Evolutionary conservation across 2,888 invertebrate genomes (phyloP), one percentile per base, ranked within the genome.

Genomic region (Blera fallax): DNA sequence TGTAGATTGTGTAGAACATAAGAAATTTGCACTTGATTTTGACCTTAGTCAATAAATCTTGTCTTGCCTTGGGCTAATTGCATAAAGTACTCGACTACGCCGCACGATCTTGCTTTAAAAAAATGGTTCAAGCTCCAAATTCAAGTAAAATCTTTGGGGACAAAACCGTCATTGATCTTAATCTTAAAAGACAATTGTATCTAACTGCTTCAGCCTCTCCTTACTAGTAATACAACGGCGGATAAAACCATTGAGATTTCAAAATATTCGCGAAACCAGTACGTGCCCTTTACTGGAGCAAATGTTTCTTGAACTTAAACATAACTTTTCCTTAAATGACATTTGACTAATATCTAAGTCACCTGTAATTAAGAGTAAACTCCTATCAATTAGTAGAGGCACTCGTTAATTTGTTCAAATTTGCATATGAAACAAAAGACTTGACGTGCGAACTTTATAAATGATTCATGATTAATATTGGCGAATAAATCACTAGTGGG

Each of bases 31-130:
- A 67, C 52, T 21, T 37, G 16, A 18, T 37, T 52, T 37, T 52
- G 65, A 67, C 50, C 65, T 64, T 64, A 6, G 27, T 29, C 64
- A 48, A 45, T 43, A 16, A 62, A 45, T n/a, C 8, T 16, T 54
- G 29, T 14, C 10, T 32, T 32, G 45, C 14, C 4, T 14, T 3
- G 14, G 10, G 21, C 11, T n/a, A 21, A 21, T 37, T n/a, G 7
- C 21, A 11, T 11, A 37, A 34, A n/a, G 8, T 3, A 6, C 14
- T 14, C 1, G 14, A 14, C 14, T 40, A 5, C 6, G 40, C 14
- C 11, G 40, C 11, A 40, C 3, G 40, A 14, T 5, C 3, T 40
- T 14, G 40, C 40, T 40, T 6, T 1, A 14, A 7, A 24, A 3
- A 2, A 24, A 3, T 24, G 24, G 24, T 24, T 3, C 24, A n/a